A percentile compares a stretch with the other conserved stretches of the same genome.
phyloP scores from a whole-genome alignment of 2,888 invertebrate genomes.

The Patella depressa region DNA sequence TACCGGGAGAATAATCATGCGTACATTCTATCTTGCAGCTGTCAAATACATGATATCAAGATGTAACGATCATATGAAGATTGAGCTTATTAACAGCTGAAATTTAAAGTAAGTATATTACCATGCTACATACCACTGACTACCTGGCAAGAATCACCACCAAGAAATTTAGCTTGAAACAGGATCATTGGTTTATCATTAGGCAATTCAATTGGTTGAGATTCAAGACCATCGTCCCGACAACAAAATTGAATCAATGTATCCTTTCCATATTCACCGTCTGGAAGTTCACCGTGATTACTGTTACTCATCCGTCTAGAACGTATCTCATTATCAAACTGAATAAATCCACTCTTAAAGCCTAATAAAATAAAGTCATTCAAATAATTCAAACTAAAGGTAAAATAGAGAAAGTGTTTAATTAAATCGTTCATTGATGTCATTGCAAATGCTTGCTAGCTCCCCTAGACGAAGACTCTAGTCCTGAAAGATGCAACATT shows the following conservation, averaged over 20 bases:
- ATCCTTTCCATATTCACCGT: neutral
- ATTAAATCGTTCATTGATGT: no score
- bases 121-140: neutral
- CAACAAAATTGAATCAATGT: neutral
- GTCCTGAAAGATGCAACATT: no score
- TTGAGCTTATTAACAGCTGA: no score
- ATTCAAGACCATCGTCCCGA: neutral
- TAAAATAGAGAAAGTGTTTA: no score
- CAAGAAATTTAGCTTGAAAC: conserved; percentile 1
- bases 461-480: no score
- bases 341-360: neutral
- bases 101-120: no score
- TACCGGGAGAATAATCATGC: no score
- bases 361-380: neutral
- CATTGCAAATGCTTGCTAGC: no score
- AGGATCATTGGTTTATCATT: neutral
- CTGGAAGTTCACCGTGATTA: neutral
- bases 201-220: neutral
- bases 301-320: conserved; percentile 21
- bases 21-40: no score
- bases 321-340: conserved; percentile 14
- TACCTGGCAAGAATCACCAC: neutral
- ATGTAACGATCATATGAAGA: no score
- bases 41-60: no score
- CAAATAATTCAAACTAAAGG: no score